Percentiles rank a stretch among this genome's conserved stretches.
Evolutionary conservation across 2,797 vertebrate genomes (phyloP).

Genomic region (Sebastes itinus): DNA sequence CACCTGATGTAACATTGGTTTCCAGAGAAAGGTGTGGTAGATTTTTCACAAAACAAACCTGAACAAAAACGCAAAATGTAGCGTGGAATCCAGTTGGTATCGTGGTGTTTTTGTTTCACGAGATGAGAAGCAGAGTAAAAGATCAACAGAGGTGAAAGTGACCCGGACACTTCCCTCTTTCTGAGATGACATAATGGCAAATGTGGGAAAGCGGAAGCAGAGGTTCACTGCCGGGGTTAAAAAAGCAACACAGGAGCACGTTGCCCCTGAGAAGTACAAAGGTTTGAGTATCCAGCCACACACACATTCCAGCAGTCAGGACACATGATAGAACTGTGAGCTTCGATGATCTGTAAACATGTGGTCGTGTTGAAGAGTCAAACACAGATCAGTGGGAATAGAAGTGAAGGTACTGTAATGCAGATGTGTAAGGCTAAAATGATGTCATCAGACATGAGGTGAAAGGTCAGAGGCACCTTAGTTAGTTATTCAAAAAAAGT

Average conservation of each 20-base stretch:
- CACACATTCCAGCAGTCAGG: constrained; percentile 2
- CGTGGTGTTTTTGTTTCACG: neutral
- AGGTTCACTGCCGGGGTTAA: constrained; percentile 35
- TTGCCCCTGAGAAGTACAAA: constrained; percentile 3
- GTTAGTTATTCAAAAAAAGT: neutral
- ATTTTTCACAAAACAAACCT: constrained; percentile 9
- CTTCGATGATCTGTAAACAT: constrained; percentile 35
- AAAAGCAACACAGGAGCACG: constrained; percentile 34
- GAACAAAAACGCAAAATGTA: constrained; percentile 16
- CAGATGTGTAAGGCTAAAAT: constrained; percentile 9
- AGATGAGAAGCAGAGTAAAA: neutral
- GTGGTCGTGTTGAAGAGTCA: constrained; percentile 14
- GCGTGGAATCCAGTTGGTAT: constrained; percentile 2
- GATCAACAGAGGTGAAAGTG: constrained; percentile 26
- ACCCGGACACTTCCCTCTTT: constrained; percentile 26
- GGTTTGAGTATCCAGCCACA: neutral
- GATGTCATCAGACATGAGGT: constrained; percentile 12
- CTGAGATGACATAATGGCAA: constrained; percentile 47
- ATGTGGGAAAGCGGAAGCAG: constrained; percentile 50
- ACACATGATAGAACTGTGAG: constrained; percentile 1
- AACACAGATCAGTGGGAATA: constrained; percentile 4
- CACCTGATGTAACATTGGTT: constrained; percentile 47
- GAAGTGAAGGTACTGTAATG: neutral
- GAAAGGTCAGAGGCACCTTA: neutral
- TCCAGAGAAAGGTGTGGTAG: constrained; percentile 31